Evolutionary conservation across 2,113 vertebrate genomes (phyloP).

Genomic region (Haemorhous mexicanus): DNA sequence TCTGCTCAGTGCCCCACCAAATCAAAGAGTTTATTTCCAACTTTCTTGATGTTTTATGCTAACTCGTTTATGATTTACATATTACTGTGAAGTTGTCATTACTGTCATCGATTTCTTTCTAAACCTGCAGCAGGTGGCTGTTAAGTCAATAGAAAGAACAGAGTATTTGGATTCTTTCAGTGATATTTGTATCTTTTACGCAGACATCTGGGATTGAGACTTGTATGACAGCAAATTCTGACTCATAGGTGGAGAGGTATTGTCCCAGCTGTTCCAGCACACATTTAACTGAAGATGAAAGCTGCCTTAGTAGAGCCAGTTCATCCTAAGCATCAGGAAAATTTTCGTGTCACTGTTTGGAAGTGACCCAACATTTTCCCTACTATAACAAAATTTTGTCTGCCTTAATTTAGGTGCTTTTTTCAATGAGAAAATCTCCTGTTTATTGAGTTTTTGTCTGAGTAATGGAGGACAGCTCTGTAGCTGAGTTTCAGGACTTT

Average conservation of each 20-base stretch:
- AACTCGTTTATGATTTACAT: background rate
- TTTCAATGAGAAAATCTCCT: slow-evolving; percentile 57
- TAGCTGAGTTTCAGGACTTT: slow-evolving; percentile 42
- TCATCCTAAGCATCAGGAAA: background rate
- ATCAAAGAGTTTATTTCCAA: background rate
- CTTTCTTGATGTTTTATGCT: slow-evolving; percentile 17
- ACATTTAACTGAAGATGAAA: background rate
- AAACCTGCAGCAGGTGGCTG: background rate
- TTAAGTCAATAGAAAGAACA: background rate
- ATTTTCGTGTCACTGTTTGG: background rate
- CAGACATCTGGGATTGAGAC: background rate
- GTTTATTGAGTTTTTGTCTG: slow-evolving; percentile 40
- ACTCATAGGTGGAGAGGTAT: background rate
- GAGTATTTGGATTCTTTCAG: background rate
- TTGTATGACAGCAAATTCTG: background rate
- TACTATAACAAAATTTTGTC: background rate
- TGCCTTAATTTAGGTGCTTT: slow-evolving; percentile 41
- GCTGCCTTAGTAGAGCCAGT: background rate
- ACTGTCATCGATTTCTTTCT: background rate
- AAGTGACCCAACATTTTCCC: background rate
- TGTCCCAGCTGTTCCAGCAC: background rate
- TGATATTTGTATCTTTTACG: background rate
- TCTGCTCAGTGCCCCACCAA: background rate
- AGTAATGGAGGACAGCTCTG: background rate
- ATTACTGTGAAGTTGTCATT: background rate